Base-by-base conservation (phyloP, 2,113 vertebrate species). In the Pampusana beccarii region DNA sequence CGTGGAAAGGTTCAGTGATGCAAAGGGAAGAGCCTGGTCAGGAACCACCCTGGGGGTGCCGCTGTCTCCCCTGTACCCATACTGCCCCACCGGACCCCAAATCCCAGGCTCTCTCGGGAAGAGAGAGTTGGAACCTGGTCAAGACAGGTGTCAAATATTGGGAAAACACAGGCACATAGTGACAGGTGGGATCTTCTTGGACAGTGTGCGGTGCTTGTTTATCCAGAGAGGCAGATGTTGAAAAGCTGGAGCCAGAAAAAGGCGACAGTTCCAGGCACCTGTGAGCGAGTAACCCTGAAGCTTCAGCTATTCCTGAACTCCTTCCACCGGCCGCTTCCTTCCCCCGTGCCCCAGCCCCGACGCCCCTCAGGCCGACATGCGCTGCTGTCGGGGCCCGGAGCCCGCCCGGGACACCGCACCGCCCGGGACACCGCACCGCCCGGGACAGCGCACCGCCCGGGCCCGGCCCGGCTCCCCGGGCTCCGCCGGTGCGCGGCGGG, bases 201-300 rank as follows among this genome's bases (percentile, higher is more conserved):
- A 5, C 5, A 1, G 6, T 0, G 6, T 0, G 1, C 0, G 2
- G 54, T 1, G 36, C 5, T 31, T 13, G 0, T 2, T 9, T 50
- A 28, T 3, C 11, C 42, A 10, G 25, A 31, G 2, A 34, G 18
- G 2, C 48, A 8, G 46, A 2, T 0, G 16, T 0, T 28, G 61
- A 14, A 38, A 31, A 26, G 50, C 31, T 15, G 6, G 15, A 36
- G 46, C 9, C 84, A 16, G 23, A 19, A 33, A 11, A 50, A 58
- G 1, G 10, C 6, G 6, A 13, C 1, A 29, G 34, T 2, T 56
- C 3, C 1, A 48, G 23, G 4, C 20, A 6, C 7, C 16, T 2
- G 4, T 0, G 17, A 67, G 36, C 10, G 28, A 10, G 14, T 3
- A 10, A 29, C 16, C n/a, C 10, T 7, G 5, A 48, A 33, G 3